Percentiles rank a stretch among this genome's conserved stretches.
phyloP scores from a whole-genome alignment of 2,888 invertebrate species.

The Calliopum simillimum region DNA sequence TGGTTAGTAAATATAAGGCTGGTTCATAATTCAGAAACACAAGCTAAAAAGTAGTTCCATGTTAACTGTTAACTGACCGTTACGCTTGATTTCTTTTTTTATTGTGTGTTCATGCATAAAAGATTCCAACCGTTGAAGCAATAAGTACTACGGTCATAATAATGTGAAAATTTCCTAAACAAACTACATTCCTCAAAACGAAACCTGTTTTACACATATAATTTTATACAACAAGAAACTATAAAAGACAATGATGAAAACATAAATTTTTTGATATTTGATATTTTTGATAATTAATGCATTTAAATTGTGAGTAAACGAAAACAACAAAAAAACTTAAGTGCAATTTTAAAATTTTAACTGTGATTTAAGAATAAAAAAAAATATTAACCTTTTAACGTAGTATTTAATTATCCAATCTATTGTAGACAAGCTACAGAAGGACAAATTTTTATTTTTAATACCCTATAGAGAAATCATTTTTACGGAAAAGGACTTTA shows the following conservation, averaged over 20 bases:
- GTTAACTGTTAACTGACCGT: too few relatives aligned
- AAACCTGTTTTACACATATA: too few relatives aligned
- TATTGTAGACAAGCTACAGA: too few relatives aligned
- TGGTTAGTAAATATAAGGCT: constrained; percentile 42
- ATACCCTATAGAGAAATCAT: too few relatives aligned
- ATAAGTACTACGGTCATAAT: background rate
- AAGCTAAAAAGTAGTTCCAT: too few relatives aligned
- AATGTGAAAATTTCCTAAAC: background rate
- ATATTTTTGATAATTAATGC: constrained; percentile 33
- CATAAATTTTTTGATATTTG: constrained; percentile 42
- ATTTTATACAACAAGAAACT: too few relatives aligned
- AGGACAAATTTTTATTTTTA: too few relatives aligned
- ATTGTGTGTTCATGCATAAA: too few relatives aligned
- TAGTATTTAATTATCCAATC: too few relatives aligned
- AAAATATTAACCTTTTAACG: background rate
- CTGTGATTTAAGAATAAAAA: constrained; percentile 48
- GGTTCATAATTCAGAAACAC: background rate
- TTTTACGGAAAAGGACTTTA: too few relatives aligned
- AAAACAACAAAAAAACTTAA: constrained; percentile 38
- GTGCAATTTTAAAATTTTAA: constrained; percentile 55
- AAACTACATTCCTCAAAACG: too few relatives aligned
- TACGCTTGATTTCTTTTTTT: too few relatives aligned
- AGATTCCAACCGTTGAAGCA: background rate
- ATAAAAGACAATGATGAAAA: background rate
- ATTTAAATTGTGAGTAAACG: background rate